phyloP scores from a whole-genome alignment of 2,113 vertebrate genomes.

The Apeltes quadracus region DNA sequence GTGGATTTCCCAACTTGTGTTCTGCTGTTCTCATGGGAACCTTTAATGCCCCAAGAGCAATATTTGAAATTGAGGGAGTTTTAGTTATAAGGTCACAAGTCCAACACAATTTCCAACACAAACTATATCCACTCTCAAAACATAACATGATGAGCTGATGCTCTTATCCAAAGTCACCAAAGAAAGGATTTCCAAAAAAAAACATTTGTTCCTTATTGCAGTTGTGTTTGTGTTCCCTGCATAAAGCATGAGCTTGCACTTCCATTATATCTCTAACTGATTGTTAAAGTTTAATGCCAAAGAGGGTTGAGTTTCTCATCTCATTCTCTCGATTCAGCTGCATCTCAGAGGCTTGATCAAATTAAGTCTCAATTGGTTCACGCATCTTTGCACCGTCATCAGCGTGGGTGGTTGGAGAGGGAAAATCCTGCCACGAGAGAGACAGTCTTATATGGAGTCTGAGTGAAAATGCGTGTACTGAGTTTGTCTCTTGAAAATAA shows the following conservation, averaged over 20 bases:
- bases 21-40: background rate
- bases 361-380: background rate
- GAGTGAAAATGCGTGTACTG: background rate
- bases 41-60: background rate
- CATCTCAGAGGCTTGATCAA: background rate
- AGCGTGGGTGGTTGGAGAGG: background rate
- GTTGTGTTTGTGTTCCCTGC: background rate
- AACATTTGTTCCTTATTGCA: background rate
- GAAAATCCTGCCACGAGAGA: background rate
- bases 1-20: background rate
- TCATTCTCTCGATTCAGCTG: constrained; percentile 18
- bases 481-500: background rate
- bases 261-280: constrained; percentile 13
- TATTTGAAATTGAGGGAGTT: background rate
- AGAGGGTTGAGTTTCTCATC: background rate
- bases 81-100: background rate
- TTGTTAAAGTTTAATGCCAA: background rate
- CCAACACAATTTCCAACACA: no score
- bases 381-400: background rate
- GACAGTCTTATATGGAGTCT: background rate
- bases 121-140: no score
- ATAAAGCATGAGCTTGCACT: background rate
- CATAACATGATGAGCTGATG: no score
- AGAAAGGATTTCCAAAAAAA: background rate
- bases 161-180: no score